These are phyloP conservation scores for Geotrypetes seraphini DNA, from an alignment of 2,797 vertebrate species.

Conservation along the genomic window DNA sequence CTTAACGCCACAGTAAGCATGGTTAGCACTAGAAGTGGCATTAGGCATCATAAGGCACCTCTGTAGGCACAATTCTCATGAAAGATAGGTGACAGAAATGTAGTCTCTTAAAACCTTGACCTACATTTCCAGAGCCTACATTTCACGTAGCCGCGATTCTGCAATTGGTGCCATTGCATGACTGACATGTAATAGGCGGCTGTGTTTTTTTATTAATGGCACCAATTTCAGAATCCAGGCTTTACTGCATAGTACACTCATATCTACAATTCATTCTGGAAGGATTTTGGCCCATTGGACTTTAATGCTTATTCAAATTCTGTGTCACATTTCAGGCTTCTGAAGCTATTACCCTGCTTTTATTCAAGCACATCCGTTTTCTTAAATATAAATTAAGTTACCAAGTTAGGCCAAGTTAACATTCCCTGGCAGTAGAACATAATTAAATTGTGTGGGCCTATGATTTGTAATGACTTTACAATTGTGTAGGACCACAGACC, in stretches of 20 bases:
- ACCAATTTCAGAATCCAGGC: too few relatives aligned
- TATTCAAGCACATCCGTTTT: constrained; percentile 33
- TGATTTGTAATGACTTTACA: constrained; percentile 40
- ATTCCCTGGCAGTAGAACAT: constrained; percentile 27
- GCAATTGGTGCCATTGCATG: too few relatives aligned
- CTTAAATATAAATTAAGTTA: constrained; percentile 37
- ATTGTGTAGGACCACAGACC: constrained; percentile 35
- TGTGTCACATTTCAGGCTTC: constrained; percentile 31
- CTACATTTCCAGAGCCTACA: too few relatives aligned
- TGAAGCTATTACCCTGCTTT: constrained; percentile 21
- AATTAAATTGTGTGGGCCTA: constrained; percentile 36
- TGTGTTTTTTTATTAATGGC: too few relatives aligned
- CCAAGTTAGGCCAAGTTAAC: constrained; percentile 18
- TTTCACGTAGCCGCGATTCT: too few relatives aligned
- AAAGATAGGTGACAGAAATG: too few relatives aligned
- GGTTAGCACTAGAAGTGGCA: too few relatives aligned
- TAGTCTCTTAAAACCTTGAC: too few relatives aligned
- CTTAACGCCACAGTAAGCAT: too few relatives aligned
- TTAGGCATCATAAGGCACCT: too few relatives aligned
- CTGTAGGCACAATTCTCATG: too few relatives aligned
- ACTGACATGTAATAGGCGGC: too few relatives aligned
- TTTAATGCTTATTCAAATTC: constrained; percentile 25
- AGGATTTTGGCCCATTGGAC: constrained; percentile 16
- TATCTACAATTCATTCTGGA: constrained; percentile 5
- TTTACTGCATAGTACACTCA: constrained; percentile 22